These are phyloP conservation scores for Aramus guarauna DNA, from an alignment of 2,113 vertebrate genomes.

Conservation along the genomic window DNA sequence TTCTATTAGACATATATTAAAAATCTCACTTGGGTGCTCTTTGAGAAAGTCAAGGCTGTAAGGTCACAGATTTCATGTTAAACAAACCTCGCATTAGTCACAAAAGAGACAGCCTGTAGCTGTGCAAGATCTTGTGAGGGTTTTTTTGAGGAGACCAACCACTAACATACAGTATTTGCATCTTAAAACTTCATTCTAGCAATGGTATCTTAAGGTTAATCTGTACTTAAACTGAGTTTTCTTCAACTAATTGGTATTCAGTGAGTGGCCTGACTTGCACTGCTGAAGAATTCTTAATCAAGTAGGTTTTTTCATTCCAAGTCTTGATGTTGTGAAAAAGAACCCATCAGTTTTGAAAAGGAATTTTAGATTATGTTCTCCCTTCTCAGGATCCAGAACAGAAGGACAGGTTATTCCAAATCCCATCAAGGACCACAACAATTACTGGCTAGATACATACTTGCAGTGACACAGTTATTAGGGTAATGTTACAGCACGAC, in stretches of 20 bases:
- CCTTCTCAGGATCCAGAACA: slow-evolving; percentile 13
- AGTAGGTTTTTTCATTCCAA: background rate
- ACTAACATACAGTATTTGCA: background rate
- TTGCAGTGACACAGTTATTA: slow-evolving; percentile 49
- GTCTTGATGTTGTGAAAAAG: slow-evolving; percentile 13
- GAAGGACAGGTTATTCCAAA: background rate
- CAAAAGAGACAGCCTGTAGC: background rate
- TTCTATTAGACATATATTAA: background rate
- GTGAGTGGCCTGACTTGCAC: background rate
- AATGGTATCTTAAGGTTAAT: background rate
- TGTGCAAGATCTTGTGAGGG: background rate
- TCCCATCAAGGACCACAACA: slow-evolving; percentile 26
- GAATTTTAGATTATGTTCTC: slow-evolving; percentile 13
- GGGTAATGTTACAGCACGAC: slow-evolving; percentile 3
- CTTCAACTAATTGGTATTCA: slow-evolving; percentile 30
- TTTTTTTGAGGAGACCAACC: background rate
- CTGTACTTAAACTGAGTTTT: background rate
- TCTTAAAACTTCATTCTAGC: background rate
- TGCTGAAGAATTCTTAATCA: background rate
- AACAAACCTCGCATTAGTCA: slow-evolving; percentile 15
- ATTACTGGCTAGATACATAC: slow-evolving; percentile 24
- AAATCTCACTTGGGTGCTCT: background rate
- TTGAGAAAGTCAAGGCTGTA: slow-evolving; percentile 9
- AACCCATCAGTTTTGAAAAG: slow-evolving; percentile 20
- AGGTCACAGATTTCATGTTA: slow-evolving; percentile 39